A percentile compares a stretch with the other conserved stretches of the same genome.
Evolutionary conservation across 2,888 invertebrate genomes (phyloP).

Genomic region (Crepidodera aurea): DNA sequence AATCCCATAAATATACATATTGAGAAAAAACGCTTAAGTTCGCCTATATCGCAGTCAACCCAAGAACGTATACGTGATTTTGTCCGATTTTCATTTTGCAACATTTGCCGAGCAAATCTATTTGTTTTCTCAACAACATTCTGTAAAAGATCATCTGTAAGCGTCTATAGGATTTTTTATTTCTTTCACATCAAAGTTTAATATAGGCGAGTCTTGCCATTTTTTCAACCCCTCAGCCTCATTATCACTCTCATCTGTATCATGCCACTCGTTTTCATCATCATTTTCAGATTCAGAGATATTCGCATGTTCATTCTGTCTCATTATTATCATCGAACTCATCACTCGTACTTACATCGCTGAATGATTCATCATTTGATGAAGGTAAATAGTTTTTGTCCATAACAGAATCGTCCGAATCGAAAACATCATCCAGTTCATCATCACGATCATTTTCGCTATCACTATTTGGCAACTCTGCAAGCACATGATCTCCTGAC

Average conservation of each 20-base stretch:
- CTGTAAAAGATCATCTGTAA: too few species aligned
- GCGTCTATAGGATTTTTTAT: too few species aligned
- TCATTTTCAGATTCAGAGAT: neutral
- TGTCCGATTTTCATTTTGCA: neutral
- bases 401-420: constrained; percentile 1
- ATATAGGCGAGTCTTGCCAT: too few species aligned
- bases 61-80: constrained; percentile 6
- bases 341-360: neutral
- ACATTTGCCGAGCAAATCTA: constrained; percentile 11
- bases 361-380: neutral
- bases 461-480: neutral
- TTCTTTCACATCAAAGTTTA: too few species aligned
- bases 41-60: neutral
- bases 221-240: too few species aligned
- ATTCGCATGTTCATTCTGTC: neutral
- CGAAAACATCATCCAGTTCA: neutral
- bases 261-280: too few species aligned
- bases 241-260: too few species aligned
- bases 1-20: constrained; percentile 14
- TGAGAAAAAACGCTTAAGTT: constrained; percentile 19
- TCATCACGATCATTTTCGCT: too few species aligned
- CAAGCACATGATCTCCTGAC: neutral
- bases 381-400: constrained; percentile 1
- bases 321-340: neutral
- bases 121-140: neutral